Evolutionary conservation across 2,797 vertebrate species (phyloP).

Genomic region (Apodemus agrarius): DNA sequence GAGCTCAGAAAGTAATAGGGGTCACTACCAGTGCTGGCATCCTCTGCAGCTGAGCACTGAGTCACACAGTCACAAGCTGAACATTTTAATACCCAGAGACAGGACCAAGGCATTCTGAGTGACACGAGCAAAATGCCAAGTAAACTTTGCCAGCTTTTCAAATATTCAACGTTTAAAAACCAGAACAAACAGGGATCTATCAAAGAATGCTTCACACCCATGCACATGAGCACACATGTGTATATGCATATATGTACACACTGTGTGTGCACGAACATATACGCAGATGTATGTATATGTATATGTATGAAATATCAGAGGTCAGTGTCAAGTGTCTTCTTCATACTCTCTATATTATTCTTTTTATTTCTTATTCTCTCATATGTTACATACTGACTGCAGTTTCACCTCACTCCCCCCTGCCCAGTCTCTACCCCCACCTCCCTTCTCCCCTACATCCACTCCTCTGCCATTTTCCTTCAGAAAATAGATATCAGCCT

Average conservation of each 20-base stretch:
- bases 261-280: rapidly evolving
- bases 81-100: constrained; percentile 21
- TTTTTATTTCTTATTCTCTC: not conserved
- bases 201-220: not conserved
- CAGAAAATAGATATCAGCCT: not conserved
- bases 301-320: not conserved
- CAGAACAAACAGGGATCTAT: not conserved
- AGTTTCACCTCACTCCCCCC: not conserved
- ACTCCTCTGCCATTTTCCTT: not conserved
- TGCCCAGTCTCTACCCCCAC: not conserved
- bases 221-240: not conserved
- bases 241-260: not conserved
- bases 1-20: constrained; percentile 11
- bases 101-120: constrained; percentile 67
- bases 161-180: constrained; percentile 63
- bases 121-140: constrained; percentile 56
- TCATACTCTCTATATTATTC: not conserved
- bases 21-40: not conserved
- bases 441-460: not conserved
- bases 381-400: not conserved
- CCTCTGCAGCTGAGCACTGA: constrained; percentile 39
- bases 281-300: not conserved
- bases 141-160: constrained; percentile 57
- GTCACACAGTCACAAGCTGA: constrained; percentile 30
- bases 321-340: not conserved